A percentile compares a stretch with the other conserved stretches of the same genome.
Conservation (phyloP, 2,888 invertebrate genomes). For the Drosophila robusta region DNA sequence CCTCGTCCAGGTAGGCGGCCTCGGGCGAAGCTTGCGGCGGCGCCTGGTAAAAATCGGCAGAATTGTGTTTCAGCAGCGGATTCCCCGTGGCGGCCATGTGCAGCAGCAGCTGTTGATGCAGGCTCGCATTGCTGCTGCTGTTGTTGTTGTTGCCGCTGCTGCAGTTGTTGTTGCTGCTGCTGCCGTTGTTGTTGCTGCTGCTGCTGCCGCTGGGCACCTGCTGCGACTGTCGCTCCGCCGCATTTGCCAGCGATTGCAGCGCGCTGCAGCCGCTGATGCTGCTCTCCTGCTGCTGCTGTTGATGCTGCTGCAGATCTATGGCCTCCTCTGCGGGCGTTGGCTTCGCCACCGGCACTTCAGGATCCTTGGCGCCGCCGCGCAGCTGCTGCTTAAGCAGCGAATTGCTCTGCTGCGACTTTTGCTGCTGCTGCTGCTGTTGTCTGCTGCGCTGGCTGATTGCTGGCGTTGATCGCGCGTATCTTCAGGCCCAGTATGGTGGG, state of each 20-base stretch:
- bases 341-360: constrained; percentile 37
- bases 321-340: constrained; percentile 39
- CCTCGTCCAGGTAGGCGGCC: constrained; percentile 72
- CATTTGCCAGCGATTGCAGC: constrained; percentile 79
- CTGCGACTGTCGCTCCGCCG: constrained; percentile 77
- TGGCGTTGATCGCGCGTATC: constrained; percentile 73
- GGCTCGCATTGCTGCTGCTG: constrained; percentile 39
- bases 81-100: constrained; percentile 82
- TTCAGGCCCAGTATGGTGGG: constrained; percentile 82
- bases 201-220: constrained; percentile 60
- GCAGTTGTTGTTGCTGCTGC: constrained; percentile 34
- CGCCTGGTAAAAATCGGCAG: constrained; percentile 66
- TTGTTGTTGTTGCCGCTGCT: constrained; percentile 61
- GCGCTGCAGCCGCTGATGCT: constrained; percentile 63
- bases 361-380: constrained; percentile 77
- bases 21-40: constrained; percentile 57
- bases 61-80: constrained; percentile 67
- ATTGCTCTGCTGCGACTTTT: constrained; percentile 59
- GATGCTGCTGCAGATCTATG: constrained; percentile 27
- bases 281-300: constrained; percentile 34
- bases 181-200: constrained; percentile 40
- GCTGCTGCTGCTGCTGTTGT: constrained; percentile 16
- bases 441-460: constrained; percentile 22
- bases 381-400: constrained; percentile 83
- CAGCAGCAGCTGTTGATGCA: constrained; percentile 83